Conservation (phyloP, 2,113 vertebrate genomes). For the Melanostigma gelatinosum region DNA sequence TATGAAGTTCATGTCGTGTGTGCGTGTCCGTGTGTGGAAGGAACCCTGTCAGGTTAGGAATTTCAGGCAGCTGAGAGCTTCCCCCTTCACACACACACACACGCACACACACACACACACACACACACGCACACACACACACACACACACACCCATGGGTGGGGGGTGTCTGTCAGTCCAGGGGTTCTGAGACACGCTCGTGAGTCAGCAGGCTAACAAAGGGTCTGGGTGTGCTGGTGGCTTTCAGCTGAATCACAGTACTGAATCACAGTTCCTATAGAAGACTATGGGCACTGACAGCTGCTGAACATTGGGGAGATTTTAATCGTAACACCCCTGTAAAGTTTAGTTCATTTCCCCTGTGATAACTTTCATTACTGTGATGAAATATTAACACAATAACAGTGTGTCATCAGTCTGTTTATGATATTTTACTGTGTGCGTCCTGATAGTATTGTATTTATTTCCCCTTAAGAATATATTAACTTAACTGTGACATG, state of each 20-base stretch:
- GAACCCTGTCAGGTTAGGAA: constrained; percentile 69
- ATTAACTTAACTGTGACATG: not conserved
- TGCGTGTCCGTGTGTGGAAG: not conserved
- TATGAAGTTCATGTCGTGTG: not conserved
- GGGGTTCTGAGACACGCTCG: constrained; percentile 37
- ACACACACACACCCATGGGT: not conserved
- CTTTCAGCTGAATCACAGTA: constrained; percentile 50
- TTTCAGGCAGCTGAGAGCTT: constrained; percentile 68
- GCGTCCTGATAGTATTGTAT: not conserved
- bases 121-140: constrained; percentile 1
- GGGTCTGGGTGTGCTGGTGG: constrained; percentile 47
- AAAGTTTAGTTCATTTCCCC: too few species aligned
- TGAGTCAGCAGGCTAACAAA: constrained; percentile 56
- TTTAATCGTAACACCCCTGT: not conserved
- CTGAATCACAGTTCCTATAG: constrained; percentile 38
- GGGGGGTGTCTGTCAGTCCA: constrained; percentile 34
- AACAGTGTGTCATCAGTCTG: not conserved
- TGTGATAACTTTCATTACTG: not conserved
- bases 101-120: constrained; percentile 16
- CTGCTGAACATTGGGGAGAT: constrained; percentile 25
- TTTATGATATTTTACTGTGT: not conserved
- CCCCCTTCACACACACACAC: not conserved
- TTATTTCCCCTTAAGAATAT: not conserved
- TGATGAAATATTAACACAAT: too few species aligned
- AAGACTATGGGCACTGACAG: constrained; percentile 20